Base-by-base conservation (phyloP, 2,113 vertebrate species). In the Corythaeola cristata region DNA sequence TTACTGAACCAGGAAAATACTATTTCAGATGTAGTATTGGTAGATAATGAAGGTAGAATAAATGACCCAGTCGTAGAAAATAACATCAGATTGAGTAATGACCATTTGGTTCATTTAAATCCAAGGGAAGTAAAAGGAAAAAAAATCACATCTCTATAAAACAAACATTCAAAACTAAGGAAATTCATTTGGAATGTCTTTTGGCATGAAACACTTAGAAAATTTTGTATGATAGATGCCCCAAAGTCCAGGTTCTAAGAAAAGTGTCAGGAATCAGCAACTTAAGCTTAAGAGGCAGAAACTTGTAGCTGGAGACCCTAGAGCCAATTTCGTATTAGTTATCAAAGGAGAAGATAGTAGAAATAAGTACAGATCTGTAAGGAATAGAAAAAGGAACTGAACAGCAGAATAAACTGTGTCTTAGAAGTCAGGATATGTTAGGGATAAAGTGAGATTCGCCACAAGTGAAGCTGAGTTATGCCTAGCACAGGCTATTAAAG, bases 1-100 rank as follows among this genome's bases (percentile, higher is more conserved):
- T 88, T 91, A 94, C 87, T 93, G 96, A 95, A 94, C 81, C 91
- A 82, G 77, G 89, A 76, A 95, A 88, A 91, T 79, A 79, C 85
- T 73, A 73, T 93, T 94, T 94, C 77, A 85, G 58, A 75, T 89
- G 81, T 85, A 79, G 85, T 41, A 56, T 41, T 85, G 58, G 71
- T 73, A 93, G 87, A 59, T 97, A 97, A 94, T 88, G 94, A 96
- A 96, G 91, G 85, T 3, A 58, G 74, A 94, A 91, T 96, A 91
- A 95, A 94, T 88, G 87, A 82, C 81, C 84, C 4, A 53, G 71
- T 59, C 15, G 4, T 16, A 64, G 84, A 89, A 91, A 96, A 82
- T 82, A 78, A 33, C 6, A 3, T 94, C n/a, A 55, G 56, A 13
- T n/a, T 75, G 62, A 92, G 37, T 58, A 83, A 90, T 68, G 67